Conservation (phyloP, 2,797 vertebrate genomes). For the Phrynocephalus forsythii region DNA sequence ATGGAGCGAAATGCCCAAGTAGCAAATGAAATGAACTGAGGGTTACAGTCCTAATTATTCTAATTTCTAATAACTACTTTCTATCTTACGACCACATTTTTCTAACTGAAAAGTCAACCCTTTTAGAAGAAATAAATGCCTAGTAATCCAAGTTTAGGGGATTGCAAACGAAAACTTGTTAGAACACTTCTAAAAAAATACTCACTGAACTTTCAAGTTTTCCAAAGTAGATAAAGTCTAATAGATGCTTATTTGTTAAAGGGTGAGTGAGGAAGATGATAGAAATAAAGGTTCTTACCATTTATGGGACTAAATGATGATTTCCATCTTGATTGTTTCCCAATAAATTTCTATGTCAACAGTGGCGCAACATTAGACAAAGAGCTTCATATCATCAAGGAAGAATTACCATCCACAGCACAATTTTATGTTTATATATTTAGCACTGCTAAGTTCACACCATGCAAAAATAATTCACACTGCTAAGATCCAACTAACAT, state of each 20-base stretch:
- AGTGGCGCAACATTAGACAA: background rate
- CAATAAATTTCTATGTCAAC: slow-evolving; percentile 19
- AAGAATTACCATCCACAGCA: background rate
- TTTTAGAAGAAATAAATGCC: slow-evolving; percentile 7
- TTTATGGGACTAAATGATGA: slow-evolving; percentile 17
- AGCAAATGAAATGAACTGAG: background rate
- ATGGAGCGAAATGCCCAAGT: background rate
- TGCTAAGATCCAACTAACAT: slow-evolving; percentile 9
- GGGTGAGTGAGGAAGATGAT: slow-evolving; percentile 44
- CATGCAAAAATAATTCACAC: slow-evolving; percentile 20
- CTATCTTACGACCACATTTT: background rate
- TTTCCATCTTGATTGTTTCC: background rate
- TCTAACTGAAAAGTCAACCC: background rate
- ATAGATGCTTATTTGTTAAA: slow-evolving; percentile 39
- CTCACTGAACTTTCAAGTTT: slow-evolving; percentile 8
- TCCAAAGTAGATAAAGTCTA: slow-evolving; percentile 63
- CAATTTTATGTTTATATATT: background rate
- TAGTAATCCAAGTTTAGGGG: slow-evolving; percentile 36
- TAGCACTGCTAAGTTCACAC: background rate
- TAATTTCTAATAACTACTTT: background rate
- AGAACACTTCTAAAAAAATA: slow-evolving; percentile 30
- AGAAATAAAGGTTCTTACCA: slow-evolving; percentile 44
- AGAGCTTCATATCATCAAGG: slow-evolving; percentile 1
- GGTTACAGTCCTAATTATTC: background rate
- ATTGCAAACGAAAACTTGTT: slow-evolving; percentile 39